Evolutionary conservation across 2,113 vertebrate genomes (phyloP).

Genomic region (Talpa occidentalis): DNA sequence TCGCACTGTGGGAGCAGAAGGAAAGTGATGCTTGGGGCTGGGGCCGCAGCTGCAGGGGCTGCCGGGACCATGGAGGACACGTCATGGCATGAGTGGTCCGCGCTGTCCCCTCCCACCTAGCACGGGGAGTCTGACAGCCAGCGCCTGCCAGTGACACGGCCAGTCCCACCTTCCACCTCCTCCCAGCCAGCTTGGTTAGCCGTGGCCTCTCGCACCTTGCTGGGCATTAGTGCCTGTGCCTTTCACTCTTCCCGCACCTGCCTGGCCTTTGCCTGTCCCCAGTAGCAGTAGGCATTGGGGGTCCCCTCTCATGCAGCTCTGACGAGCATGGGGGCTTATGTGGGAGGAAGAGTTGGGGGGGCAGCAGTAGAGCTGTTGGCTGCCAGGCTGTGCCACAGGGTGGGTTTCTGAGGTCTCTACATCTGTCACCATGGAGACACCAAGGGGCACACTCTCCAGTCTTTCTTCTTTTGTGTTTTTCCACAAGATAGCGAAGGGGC

Average conservation of each 20-base stretch:
- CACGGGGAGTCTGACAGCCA: neutral
- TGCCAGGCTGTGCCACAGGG: neutral
- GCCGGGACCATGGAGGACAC: neutral
- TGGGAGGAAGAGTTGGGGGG: neutral
- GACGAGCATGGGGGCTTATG: fast-evolving
- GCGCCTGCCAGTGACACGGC: too few relatives aligned
- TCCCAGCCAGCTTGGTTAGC: neutral
- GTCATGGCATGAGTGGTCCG: neutral
- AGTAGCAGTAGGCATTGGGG: neutral
- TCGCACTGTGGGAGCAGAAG: slow-evolving; percentile 99
- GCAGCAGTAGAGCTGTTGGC: neutral
- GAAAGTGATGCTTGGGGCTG: slow-evolving; percentile 86
- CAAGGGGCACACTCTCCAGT: neutral
- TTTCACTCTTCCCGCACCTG: neutral
- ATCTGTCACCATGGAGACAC: neutral
- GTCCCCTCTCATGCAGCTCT: too few relatives aligned
- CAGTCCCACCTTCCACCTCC: too few relatives aligned
- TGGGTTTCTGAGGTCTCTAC: neutral
- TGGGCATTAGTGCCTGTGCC: neutral
- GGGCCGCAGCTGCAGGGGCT: fast-evolving
- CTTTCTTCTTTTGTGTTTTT: neutral
- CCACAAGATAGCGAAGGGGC: neutral
- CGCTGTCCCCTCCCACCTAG: fast-evolving
- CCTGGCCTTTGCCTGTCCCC: neutral
- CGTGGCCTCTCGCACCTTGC: neutral